These are phyloP conservation scores for Copidosoma floridanum DNA, from an alignment of 1,140 invertebrate genomes.

Conservation along the genomic window DNA sequence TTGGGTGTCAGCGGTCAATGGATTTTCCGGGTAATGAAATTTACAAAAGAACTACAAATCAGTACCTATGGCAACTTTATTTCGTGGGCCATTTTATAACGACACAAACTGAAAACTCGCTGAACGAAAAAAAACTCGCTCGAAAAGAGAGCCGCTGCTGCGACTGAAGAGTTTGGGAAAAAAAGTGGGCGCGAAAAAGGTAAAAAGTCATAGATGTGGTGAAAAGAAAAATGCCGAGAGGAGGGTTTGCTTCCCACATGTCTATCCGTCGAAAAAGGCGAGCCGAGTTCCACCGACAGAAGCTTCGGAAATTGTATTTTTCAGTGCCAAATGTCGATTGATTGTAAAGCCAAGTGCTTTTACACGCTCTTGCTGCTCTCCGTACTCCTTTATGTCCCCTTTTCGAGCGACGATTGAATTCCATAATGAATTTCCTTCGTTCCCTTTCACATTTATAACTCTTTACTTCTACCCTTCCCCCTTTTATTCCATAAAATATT, in stretches of 20 bases:
- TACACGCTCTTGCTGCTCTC: no score
- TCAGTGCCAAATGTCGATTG: slow-evolving; percentile 34
- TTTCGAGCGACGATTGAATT: slow-evolving; percentile 25
- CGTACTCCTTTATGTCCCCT: no score
- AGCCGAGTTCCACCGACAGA: neutral
- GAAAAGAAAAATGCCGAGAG: neutral
- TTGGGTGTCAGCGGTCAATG: no score
- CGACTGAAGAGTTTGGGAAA: neutral
- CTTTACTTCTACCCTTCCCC: neutral
- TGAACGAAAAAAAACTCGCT: neutral
- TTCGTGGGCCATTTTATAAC: no score
- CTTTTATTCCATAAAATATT: no score
- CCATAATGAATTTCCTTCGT: slow-evolving; percentile 23
- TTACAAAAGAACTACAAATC: no score
- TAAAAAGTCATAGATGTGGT: no score
- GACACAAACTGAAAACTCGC: no score
- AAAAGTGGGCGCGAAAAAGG: no score
- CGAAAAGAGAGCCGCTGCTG: neutral
- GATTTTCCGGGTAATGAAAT: no score
- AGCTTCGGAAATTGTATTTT: slow-evolving; percentile 36
- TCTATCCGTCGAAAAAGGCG: neutral
- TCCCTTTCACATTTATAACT: neutral
- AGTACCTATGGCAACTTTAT: no score
- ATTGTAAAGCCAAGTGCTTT: slow-evolving; percentile 32
- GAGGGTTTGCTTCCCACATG: neutral